Evolutionary conservation across 2,888 invertebrate genomes (phyloP), one percentile per base, ranked within the genome.

Genomic region (Sinotaia quadrata): DNA sequence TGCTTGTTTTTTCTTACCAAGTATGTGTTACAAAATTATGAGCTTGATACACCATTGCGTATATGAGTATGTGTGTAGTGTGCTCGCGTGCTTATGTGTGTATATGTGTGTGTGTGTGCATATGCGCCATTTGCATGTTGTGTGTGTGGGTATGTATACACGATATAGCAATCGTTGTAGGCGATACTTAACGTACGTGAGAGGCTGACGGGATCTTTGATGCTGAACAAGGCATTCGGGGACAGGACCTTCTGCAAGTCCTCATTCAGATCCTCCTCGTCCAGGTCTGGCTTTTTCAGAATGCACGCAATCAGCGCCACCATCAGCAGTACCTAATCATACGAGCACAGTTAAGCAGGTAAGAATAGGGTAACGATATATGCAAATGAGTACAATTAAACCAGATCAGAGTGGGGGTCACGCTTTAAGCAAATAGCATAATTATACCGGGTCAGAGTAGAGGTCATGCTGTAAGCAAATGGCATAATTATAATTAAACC

Each of bases 301-400:
- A 87, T 81, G 68, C 86, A 86, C 15, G 87, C 85, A 33, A 87
- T 82, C 74, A 87, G 86, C 4, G 86, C 85, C 27, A 87, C 86
- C 61, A 87, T 73, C 61, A 84, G 74, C 58, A 87, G 74, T 0
- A 87, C 87, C 87, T 87, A n/a, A n/a, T n/a, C n/a, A n/a, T n/a
- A n/a, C n/a, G n/a, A n/a, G 21, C 15, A 21, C 10, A 10, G 21
- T 52, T 21, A 52, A 21, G 12, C 15, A 12, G 24, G 12, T 41
- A 41, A 41, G 18, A 12, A 41, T 41, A 41, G 44, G 44, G 18
- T 18, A 41, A 15, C 44, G 44, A 41, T 41, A 41, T 18, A 41
- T 41, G 44, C 18, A 41, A 12, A 41, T n/a, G n/a, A n/a, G n/a
- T n/a, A n/a, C n/a, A n/a, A n/a, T n/a, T n/a, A n/a, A n/a, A n/a